Evolutionary conservation across 2,797 vertebrate genomes (phyloP).

Genomic region (Potorous gilbertii): DNA sequence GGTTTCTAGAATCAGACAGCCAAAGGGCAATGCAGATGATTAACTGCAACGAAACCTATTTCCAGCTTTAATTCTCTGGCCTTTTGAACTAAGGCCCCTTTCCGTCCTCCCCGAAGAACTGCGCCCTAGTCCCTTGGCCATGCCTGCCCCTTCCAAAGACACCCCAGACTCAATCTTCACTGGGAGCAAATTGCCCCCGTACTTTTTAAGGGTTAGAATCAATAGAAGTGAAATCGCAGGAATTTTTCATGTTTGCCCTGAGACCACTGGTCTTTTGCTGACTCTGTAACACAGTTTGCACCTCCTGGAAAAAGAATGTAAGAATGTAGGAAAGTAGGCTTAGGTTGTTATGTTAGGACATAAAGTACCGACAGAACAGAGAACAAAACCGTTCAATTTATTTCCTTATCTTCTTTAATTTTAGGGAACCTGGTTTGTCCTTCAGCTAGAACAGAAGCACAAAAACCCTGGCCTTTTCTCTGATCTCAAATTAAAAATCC

Average conservation of each 20-base stretch:
- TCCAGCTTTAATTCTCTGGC: constrained; percentile 27
- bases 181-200: background rate
- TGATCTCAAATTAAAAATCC: background rate
- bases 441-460: background rate
- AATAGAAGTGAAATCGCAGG: background rate
- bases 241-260: background rate
- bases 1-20: constrained; percentile 30
- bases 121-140: background rate
- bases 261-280: background rate
- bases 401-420: background rate
- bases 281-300: background rate
- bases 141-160: background rate
- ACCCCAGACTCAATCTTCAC: background rate
- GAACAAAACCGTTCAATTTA: background rate
- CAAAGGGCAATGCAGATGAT: constrained; percentile 38
- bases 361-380: background rate
- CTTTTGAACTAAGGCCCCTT: constrained; percentile 28
- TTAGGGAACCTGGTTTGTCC: background rate
- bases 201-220: background rate
- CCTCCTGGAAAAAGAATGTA: background rate
- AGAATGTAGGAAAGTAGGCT: background rate
- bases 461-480: background rate
- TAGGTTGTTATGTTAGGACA: background rate
- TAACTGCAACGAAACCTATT: constrained; percentile 39
- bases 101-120: constrained; percentile 31